These are phyloP conservation scores for Drosophila peninsularis DNA, from an alignment of 2,888 invertebrate species.

Conservation along the genomic window DNA sequence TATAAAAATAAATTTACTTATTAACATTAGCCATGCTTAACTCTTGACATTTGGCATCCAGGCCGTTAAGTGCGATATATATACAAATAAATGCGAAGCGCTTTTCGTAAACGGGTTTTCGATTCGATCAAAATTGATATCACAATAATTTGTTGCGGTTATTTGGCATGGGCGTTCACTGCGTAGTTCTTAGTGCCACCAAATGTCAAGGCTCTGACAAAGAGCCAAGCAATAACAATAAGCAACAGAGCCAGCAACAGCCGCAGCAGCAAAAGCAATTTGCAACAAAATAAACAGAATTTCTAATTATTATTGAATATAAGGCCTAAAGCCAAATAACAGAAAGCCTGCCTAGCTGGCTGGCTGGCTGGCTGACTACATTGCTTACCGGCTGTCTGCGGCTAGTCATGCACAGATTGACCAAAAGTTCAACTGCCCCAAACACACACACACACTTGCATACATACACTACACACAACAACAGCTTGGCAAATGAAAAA, in stretches of 20 bases:
- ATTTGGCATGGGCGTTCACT: conserved; percentile 50
- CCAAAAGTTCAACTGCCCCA: conserved; percentile 61
- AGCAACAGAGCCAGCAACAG: not conserved
- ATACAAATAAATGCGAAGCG: conserved; percentile 24
- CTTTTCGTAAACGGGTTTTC: conserved; percentile 52
- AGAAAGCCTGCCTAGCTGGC: not conserved
- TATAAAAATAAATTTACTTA: conserved; percentile 47
- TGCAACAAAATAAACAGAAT: conserved; percentile 39
- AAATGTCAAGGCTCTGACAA: conserved; percentile 64
- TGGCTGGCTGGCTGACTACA: conserved; percentile 11
- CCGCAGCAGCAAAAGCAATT: conserved; percentile 32
- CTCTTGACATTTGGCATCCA: conserved; percentile 62
- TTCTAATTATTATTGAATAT: conserved; percentile 52
- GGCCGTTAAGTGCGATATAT: conserved; percentile 31
- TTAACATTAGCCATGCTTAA: conserved; percentile 58
- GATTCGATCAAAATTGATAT: conserved; percentile 32
- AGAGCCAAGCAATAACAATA: not conserved
- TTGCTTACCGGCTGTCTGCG: conserved; percentile 29
- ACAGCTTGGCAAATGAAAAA: conserved; percentile 54
- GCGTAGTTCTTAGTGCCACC: conserved; percentile 24
- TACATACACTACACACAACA: conserved; percentile 11
- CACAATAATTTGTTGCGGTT: conserved; percentile 28
- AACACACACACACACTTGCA: conserved; percentile 20
- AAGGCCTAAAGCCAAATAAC: conserved; percentile 52
- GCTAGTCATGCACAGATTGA: conserved; percentile 59